Conservation (phyloP, 2,888 invertebrate species). For the Zaprionus lineosus region DNA sequence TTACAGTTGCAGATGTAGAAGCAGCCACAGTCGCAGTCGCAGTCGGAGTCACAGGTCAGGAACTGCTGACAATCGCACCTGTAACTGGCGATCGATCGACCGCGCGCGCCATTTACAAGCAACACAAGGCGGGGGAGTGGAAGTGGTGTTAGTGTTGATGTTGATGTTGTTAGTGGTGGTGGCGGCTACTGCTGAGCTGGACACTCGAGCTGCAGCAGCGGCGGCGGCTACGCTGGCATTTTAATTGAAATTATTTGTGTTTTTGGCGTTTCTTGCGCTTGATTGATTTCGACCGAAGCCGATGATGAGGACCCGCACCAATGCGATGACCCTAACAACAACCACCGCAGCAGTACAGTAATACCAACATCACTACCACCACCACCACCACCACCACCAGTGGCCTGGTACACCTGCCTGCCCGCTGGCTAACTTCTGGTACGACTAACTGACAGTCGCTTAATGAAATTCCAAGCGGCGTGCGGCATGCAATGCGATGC, state of each 20-base stretch:
- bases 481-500: constrained; percentile 57
- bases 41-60: constrained; percentile 40
- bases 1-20: too few species aligned
- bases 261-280: constrained; percentile 67
- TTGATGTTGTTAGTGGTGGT: too few species aligned
- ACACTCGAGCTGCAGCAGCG: neutral
- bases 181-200: too few species aligned
- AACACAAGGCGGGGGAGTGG: constrained; percentile 11
- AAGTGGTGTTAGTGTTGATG: too few species aligned
- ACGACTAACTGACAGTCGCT: constrained; percentile 50
- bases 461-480: constrained; percentile 67
- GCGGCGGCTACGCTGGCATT: constrained; percentile 58
- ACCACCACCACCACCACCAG: constrained; percentile 12
- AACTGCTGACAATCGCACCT: constrained; percentile 49
- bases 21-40: neutral
- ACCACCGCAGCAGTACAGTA: constrained; percentile 7
- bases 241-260: constrained; percentile 78
- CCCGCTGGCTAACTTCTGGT: constrained; percentile 58
- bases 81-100: constrained; percentile 37
- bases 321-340: constrained; percentile 37
- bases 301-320: constrained; percentile 58
- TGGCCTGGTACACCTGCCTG: constrained; percentile 64
- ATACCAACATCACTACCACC: constrained; percentile 16
- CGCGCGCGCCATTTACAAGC: constrained; percentile 47
- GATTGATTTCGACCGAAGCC: constrained; percentile 78